These are phyloP conservation scores for Meganola albula DNA, from an alignment of 2,888 invertebrate species.

Conservation along the genomic window DNA sequence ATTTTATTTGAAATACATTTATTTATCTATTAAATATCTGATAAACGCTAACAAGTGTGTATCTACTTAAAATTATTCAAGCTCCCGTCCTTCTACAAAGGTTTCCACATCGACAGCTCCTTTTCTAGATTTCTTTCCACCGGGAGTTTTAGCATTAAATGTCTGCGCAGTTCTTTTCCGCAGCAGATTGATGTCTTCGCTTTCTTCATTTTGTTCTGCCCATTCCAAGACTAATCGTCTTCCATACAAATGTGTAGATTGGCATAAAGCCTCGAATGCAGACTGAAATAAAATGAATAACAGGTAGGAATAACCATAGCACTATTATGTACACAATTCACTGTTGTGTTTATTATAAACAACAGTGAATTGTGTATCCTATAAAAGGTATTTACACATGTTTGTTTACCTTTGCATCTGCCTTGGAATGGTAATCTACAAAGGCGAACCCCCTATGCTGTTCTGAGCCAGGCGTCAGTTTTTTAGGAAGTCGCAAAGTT, in stretches of 20 bases:
- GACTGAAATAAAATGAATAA: conserved; percentile 79
- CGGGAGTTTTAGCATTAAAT: conserved; percentile 56
- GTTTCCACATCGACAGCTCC: conserved; percentile 62
- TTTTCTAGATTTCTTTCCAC: conserved; percentile 69
- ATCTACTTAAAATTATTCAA: conserved; percentile 17
- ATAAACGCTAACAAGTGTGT: too few species aligned
- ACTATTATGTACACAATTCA: too few species aligned
- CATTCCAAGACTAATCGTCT: conserved; percentile 96
- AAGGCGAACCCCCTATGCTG: conserved; percentile 98
- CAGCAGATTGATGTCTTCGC: conserved; percentile 86
- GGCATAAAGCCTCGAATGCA: conserved; percentile 94
- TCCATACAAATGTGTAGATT: conserved; percentile 98
- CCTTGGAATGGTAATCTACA: conserved; percentile 92
- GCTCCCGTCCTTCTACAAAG: conserved; percentile 56
- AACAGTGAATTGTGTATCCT: too few species aligned
- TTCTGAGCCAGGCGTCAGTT: conserved; percentile 85
- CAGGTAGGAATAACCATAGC: too few species aligned
- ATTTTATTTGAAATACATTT: too few species aligned
- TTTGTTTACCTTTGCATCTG: conserved; percentile 93
- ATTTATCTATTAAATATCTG: too few species aligned
- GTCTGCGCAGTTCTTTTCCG: conserved; percentile 89
- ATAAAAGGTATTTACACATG: too few species aligned
- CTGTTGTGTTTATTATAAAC: too few species aligned
- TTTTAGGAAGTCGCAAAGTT: conserved; percentile 92
- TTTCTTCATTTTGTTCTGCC: conserved; percentile 85